Base-by-base conservation (phyloP, 2,797 vertebrate genomes). In the Syncerus caffer region DNA sequence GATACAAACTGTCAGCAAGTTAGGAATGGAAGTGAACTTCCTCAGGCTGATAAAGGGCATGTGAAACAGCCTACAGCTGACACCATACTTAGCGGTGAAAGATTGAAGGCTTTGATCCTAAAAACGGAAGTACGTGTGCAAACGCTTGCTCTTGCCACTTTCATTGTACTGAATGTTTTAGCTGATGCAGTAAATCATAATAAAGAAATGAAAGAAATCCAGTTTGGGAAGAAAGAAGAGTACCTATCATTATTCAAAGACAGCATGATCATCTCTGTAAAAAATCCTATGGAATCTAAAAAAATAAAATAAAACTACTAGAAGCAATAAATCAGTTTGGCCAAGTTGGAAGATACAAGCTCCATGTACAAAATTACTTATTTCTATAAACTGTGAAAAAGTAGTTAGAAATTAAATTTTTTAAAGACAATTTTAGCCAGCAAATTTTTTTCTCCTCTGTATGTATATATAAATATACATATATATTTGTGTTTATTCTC, bases 381-480 rank as follows among this genome's bases (percentile, higher is more conserved):
- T 76, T 85, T 92, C 45, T 50, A 50, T 4, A 31, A 31, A 19
- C 50, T 51, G 13, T 71, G 15, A 50, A 51, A 58, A 91, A 82
- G 71, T 19, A 79, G 51, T 27, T 80, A 74, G 13, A 85, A 64
- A 64, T 8, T 31, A 12, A 92, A 45, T 29, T 1, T 14, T 76
- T 27, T 19, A 80, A 25, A 88, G 86, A 86, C 17, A 78, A 60
- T 82, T 82, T 96, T 25, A 50, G 31, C 17, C 85, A 93, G 47
- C 89, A 98, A 97, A 93, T 42, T 42, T 74, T 67, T 67, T 55
- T 47, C 17, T 88, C 31, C 31, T 92, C 34, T 38, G 64, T 93
- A 83, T 93, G 82, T 93, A 74, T 12, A 83, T 95, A 23, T 2
- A 5, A 1, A 21, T 34, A 11, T 34, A 10, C 95, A 92, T 97